Conservation (phyloP, 2,797 vertebrate genomes). For the Neopelma chrysocephalum region DNA sequence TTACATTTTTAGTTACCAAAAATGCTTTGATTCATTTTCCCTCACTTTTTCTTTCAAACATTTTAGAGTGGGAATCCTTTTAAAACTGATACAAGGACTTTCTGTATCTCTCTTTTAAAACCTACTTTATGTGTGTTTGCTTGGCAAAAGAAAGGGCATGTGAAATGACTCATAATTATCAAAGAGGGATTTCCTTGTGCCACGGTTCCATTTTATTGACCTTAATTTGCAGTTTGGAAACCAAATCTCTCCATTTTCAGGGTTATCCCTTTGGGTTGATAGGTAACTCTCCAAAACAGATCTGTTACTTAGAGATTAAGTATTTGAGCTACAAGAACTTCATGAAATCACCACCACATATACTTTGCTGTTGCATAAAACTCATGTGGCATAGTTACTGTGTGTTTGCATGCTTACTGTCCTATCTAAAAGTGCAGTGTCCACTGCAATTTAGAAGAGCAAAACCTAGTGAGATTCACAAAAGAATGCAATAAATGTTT, state of each 20-base stretch:
- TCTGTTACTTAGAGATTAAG: neutral
- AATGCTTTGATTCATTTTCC: neutral
- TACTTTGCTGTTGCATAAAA: neutral
- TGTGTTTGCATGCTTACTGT: neutral
- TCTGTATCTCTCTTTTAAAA: neutral
- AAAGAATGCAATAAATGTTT: neutral
- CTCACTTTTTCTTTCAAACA: neutral
- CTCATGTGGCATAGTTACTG: neutral
- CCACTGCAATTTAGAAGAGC: neutral
- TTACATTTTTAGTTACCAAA: neutral
- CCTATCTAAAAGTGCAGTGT: neutral
- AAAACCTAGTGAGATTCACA: neutral
- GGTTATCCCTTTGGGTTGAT: neutral
- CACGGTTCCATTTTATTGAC: neutral
- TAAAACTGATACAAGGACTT: neutral
- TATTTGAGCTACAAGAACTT: neutral
- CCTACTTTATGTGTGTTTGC: neutral
- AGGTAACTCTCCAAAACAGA: neutral
- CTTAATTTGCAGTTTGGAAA: neutral
- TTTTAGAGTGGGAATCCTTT: neutral
- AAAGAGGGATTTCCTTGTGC: neutral
- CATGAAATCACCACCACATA: neutral
- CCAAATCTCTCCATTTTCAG: neutral
- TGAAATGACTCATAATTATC: neutral
- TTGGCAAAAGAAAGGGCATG: neutral